These are phyloP conservation scores for Ditylenchus dipsaci DNA, from an alignment of 1,140 invertebrate species.

Conservation along the genomic window DNA sequence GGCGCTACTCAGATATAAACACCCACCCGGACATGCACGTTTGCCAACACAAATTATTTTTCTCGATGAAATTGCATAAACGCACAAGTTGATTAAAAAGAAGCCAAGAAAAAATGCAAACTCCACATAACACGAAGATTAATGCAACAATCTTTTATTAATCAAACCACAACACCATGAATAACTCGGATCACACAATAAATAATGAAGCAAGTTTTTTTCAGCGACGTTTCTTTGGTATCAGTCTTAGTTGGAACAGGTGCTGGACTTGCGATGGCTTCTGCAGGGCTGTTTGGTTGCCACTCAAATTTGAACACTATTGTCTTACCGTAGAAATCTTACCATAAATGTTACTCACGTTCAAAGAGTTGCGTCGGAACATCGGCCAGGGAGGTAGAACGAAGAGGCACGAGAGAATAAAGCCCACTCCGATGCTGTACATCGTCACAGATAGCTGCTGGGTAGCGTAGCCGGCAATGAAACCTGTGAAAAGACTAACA, in stretches of 20 bases:
- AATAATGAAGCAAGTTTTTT: too few species aligned
- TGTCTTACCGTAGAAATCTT: background rate
- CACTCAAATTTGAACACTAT: constrained; percentile 18
- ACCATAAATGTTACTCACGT: constrained; percentile 10
- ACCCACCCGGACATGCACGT: too few species aligned
- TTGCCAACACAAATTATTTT: too few species aligned
- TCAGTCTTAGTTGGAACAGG: constrained; percentile 17
- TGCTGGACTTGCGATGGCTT: background rate
- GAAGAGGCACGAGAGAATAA: constrained; percentile 38
- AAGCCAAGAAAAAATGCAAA: too few species aligned
- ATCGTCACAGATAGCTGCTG: constrained; percentile 45
- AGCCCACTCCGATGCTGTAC: constrained; percentile 31
- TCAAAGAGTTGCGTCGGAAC: constrained; percentile 41
- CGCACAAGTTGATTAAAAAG: too few species aligned
- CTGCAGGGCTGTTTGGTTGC: constrained; percentile 25
- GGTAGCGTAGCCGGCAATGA: constrained; percentile 36
- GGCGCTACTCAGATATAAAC: too few species aligned
- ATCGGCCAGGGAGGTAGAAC: constrained; percentile 48
- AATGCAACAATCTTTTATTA: too few species aligned
- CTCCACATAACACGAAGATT: too few species aligned
- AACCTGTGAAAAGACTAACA: constrained; percentile 38
- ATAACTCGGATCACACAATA: too few species aligned
- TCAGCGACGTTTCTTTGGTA: constrained; percentile 30
- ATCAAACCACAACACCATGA: too few species aligned
- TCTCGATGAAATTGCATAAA: too few species aligned